Conservation (phyloP, 2,888 invertebrate species). For the Nysson spinosus region DNA sequence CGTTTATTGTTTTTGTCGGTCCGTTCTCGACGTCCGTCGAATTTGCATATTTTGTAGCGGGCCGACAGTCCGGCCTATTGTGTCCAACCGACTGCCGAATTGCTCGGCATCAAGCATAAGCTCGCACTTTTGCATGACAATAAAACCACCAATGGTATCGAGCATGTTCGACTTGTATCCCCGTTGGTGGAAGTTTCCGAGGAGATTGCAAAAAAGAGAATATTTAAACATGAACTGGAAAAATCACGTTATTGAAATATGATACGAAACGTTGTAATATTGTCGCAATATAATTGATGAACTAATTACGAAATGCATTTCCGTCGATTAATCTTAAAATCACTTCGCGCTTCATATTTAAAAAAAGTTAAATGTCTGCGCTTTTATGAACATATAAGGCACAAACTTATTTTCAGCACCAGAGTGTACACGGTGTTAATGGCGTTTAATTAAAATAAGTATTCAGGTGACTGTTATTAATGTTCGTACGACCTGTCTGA, state of each 20-base stretch:
- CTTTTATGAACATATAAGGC: background rate
- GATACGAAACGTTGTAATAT: no score
- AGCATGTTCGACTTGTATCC: slow-evolving; percentile 61
- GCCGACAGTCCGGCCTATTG: slow-evolving; percentile 67
- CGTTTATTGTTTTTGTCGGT: slow-evolving; percentile 74
- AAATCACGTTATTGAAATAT: background rate
- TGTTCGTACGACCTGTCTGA: slow-evolving; percentile 26
- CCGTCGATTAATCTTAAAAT: no score
- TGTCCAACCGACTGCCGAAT: slow-evolving; percentile 72
- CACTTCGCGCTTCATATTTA: no score
- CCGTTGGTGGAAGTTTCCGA: slow-evolving; percentile 36
- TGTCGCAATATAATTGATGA: no score
- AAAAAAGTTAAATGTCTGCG: background rate
- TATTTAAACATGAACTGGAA: background rate
- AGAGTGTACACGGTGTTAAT: no score
- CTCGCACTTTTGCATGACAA: slow-evolving; percentile 74
- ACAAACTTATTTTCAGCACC: no score
- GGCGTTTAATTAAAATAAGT: slow-evolving; percentile 50
- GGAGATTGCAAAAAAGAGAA: slow-evolving; percentile 16
- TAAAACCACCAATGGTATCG: slow-evolving; percentile 65
- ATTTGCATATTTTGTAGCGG: slow-evolving; percentile 72
- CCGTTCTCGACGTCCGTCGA: slow-evolving; percentile 61
- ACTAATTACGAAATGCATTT: no score
- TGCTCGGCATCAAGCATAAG: slow-evolving; percentile 72
- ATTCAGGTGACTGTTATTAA: slow-evolving; percentile 39